Evolutionary conservation across 1,140 invertebrate species (phyloP).

Genomic region (Drosophila parvula): DNA sequence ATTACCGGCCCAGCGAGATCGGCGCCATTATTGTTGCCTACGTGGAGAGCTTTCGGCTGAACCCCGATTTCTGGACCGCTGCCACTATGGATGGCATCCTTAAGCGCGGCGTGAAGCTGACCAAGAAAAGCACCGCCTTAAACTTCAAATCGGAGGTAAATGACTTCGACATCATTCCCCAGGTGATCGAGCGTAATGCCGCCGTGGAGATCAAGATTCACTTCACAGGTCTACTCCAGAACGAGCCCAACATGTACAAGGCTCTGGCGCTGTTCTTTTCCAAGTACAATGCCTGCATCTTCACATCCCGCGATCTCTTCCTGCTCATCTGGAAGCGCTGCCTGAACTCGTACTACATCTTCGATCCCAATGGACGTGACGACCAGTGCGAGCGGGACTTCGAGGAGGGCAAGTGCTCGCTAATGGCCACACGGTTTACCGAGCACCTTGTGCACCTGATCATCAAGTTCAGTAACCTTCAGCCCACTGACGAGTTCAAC

Average conservation of each 20-base stretch:
- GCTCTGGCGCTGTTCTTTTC: conserved; percentile 68
- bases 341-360: conserved; percentile 72
- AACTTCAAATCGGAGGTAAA: conserved; percentile 60
- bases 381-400: conserved; percentile 67
- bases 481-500: conserved; percentile 60
- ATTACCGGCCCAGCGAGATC: conserved; percentile 67
- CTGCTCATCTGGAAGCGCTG: conserved; percentile 81
- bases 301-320: conserved; percentile 65
- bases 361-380: conserved; percentile 76
- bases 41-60: conserved; percentile 74
- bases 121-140: conserved; percentile 48
- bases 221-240: conserved; percentile 61
- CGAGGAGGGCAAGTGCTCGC: conserved; percentile 66
- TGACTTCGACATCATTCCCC: conserved; percentile 77
- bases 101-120: conserved; percentile 62
- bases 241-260: conserved; percentile 79
- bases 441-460: conserved; percentile 79
- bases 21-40: conserved; percentile 73
- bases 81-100: conserved; percentile 74
- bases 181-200: conserved; percentile 62
- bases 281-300: conserved; percentile 74
- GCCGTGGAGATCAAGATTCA: conserved; percentile 63
- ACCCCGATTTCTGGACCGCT: conserved; percentile 78
- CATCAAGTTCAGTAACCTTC: conserved; percentile 60
- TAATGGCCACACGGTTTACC: conserved; percentile 64